Evolutionary conservation across 2,113 vertebrate species (phyloP).

Genomic region (Pardalotus punctatus): DNA sequence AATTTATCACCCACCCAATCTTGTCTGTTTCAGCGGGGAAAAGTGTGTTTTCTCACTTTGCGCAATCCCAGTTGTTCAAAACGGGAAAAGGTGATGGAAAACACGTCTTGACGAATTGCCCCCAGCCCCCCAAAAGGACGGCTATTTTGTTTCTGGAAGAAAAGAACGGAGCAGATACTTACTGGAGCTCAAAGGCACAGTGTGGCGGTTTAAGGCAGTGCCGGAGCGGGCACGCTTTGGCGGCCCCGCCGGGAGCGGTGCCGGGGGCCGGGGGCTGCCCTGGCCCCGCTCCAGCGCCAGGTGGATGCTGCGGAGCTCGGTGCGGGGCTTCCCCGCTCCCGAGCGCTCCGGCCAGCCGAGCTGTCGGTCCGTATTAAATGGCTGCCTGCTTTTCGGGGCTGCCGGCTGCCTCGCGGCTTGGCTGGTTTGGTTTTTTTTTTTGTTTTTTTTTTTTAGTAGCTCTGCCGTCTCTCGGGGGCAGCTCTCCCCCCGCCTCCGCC

Average conservation of each 20-base stretch:
- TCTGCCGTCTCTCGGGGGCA: not conserved
- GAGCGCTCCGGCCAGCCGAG: not conserved
- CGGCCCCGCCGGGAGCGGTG: not conserved
- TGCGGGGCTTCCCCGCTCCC: not conserved
- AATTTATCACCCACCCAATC: not conserved
- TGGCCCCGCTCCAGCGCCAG: not conserved
- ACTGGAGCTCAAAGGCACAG: not conserved
- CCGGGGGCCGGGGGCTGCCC: not conserved
- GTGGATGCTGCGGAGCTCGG: not conserved
- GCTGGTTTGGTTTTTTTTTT: too few relatives aligned
- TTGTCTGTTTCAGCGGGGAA: not conserved
- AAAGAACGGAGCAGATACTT: not conserved
- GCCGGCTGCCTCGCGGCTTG: not conserved
- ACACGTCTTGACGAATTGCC: not conserved
- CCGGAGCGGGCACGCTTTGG: fast-evolving
- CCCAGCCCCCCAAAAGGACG: too few relatives aligned
- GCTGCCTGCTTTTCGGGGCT: conserved; percentile 18
- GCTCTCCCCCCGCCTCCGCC: not conserved
- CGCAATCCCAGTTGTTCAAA: not conserved
- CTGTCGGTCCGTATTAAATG: not conserved
- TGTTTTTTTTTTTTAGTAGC: not conserved
- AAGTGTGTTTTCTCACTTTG: not conserved
- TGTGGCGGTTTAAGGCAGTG: fast-evolving
- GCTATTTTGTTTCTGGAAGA: not conserved
- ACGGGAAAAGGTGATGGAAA: not conserved